Evolutionary conservation across 2,113 vertebrate species (phyloP), one percentile per base, ranked within the genome.

Genomic region (Vidua macroura): DNA sequence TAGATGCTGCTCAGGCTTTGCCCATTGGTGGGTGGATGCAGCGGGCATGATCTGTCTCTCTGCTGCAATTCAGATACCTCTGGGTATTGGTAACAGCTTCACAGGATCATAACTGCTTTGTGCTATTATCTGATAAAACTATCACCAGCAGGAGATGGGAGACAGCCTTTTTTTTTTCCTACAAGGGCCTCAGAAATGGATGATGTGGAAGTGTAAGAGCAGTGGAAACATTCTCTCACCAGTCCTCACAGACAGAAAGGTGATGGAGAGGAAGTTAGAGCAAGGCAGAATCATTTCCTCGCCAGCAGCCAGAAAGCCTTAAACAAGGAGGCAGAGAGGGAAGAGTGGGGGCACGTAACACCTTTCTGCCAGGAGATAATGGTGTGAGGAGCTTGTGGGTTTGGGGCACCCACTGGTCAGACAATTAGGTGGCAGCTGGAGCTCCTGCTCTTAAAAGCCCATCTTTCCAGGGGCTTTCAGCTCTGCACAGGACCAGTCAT

Each of bases 121-220:
- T 74, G 85, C 92, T 86, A 73, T 95, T 94, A 89, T 44, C 90
- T 93, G 87, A 94, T 90, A 88, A 92, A 92, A 23, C 87, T 80
- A 77, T 73, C 56, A 75, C 28, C 74, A 59, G 75, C 72, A 52
- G 75, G 85, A 88, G 87, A 81, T 87, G 72, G 87, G 72, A 92
- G 67, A 77, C 58, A 55, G 78, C 33, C 19, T 55, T 76, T 90
- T 78, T 93, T 35, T 90, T 58, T 64, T 14, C 41, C 79, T 52
- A 0, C 83, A 74, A 87, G 56, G 90, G 79, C 68, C 83, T 88
- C 56, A 53, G 88, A 95, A 96, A 86, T 97, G 79, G 73, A 90
- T 86, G 76, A 48, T 70, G 55, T 76, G 44, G 90, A 94, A 90
- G 76, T 22, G 53, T 78, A 67, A 88, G 76, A 93, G 92, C 76